Evolutionary conservation across 2,888 invertebrate genomes (phyloP).

Genomic region (Dolomedes plantarius): DNA sequence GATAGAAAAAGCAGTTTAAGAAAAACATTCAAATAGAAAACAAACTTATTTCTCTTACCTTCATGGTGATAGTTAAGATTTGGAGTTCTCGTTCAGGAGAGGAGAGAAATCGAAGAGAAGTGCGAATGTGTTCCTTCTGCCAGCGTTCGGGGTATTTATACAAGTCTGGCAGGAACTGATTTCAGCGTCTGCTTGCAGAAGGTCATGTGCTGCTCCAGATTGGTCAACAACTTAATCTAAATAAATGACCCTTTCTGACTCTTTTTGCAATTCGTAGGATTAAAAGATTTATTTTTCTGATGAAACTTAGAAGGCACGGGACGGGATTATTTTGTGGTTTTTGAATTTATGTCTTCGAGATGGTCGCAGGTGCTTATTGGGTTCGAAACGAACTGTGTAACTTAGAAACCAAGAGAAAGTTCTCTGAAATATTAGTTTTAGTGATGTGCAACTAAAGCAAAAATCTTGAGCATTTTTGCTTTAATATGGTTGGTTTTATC

Average conservation of each 20-base stretch:
- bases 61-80: constrained; percentile 42
- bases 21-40: no score
- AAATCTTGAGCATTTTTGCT: no score
- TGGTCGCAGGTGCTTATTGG: no score
- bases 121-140: neutral
- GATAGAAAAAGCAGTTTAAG: no score
- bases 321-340: constrained; percentile 3
- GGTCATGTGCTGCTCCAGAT: neutral
- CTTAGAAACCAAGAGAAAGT: no score
- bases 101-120: neutral
- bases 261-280: neutral
- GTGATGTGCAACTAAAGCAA: no score
- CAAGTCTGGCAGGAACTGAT: neutral
- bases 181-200: neutral
- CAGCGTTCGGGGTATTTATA: neutral
- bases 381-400: no score
- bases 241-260: neutral
- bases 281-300: neutral
- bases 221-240: neutral
- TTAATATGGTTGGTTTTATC: no score
- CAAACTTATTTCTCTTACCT: constrained; percentile 30
- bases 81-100: neutral
- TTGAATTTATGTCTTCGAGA: neutral
- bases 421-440: no score
- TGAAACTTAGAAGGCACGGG: neutral